Percentiles rank a stretch among this genome's conserved stretches.
Conservation (phyloP, 2,888 invertebrate species). For the Trichopoda pennipes region DNA sequence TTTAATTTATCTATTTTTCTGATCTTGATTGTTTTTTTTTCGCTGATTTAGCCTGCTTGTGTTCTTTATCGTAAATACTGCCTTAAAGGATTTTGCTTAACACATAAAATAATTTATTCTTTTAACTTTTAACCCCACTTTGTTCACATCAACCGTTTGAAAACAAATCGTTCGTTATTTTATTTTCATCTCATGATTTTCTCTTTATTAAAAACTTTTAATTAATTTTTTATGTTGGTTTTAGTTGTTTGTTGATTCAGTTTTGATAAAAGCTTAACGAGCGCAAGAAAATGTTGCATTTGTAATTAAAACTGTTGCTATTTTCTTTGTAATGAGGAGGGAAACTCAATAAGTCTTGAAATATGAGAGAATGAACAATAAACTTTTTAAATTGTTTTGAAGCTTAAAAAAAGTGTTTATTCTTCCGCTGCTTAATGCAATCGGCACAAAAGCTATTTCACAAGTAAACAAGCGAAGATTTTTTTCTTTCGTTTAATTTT, state of each 20-base stretch:
- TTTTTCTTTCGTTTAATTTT: too few relatives aligned
- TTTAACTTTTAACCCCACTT: neutral
- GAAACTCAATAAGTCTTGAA: neutral
- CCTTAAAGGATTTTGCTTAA: constrained; percentile 18
- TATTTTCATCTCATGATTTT: constrained; percentile 28
- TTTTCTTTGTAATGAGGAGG: neutral
- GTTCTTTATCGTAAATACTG: neutral
- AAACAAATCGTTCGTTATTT: constrained; percentile 27
- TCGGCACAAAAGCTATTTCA: too few relatives aligned
- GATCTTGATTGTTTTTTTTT: neutral
- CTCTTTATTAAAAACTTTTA: constrained; percentile 44
- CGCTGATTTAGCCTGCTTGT: neutral
- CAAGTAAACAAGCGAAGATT: too few relatives aligned
- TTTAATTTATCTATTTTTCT: constrained; percentile 16
- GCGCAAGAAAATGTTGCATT: neutral
- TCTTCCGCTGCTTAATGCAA: too few relatives aligned
- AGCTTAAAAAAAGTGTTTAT: too few relatives aligned
- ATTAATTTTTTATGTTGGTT: constrained; percentile 22
- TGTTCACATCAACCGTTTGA: constrained; percentile 33
- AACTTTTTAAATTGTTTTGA: too few relatives aligned
- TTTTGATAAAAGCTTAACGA: constrained; percentile 13
- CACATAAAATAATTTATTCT: constrained; percentile 30
- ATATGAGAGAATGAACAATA: too few relatives aligned
- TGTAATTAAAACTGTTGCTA: neutral
- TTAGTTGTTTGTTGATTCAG: constrained; percentile 18